Conservation (phyloP, 2,113 vertebrate genomes). For the Dipodomys stephensi region DNA sequence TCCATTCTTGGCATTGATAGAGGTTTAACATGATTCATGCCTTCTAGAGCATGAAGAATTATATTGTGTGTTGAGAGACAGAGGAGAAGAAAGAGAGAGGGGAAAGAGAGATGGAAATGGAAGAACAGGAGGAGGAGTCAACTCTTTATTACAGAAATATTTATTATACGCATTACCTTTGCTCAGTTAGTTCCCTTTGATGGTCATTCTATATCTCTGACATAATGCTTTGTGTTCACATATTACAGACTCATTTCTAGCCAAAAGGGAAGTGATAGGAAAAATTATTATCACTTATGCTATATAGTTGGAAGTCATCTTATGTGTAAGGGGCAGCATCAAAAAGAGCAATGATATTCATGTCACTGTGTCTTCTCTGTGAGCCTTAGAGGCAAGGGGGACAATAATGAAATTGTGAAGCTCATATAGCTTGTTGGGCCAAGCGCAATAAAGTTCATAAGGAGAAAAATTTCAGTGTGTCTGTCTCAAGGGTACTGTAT, state of each 20-base stretch:
- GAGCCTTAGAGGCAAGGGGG: no score
- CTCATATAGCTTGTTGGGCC: not conserved
- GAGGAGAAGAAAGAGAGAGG: not conserved
- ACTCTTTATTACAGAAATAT: no score
- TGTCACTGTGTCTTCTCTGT: no score
- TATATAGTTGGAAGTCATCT: not conserved
- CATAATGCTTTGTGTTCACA: not conserved
- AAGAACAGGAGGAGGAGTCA: no score
- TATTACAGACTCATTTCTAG: not conserved
- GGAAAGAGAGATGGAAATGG: not conserved
- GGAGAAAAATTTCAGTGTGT: no score
- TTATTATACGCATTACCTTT: not conserved
- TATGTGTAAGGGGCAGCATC: not conserved
- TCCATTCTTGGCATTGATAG: not conserved
- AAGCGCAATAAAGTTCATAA: not conserved
- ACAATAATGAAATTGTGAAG: not conserved
- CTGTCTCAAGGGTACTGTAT: no score
- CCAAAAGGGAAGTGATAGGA: not conserved
- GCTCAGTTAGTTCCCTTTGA: not conserved
- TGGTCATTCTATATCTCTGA: not conserved
- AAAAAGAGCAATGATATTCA: no score
- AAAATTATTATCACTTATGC: not conserved
- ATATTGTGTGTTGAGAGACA: not conserved
- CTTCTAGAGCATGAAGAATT: not conserved
- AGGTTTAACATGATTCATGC: not conserved